Percentiles rank a stretch among this genome's conserved stretches.
These are phyloP conservation scores for Chelon labrosus DNA, from an alignment of 2,797 vertebrate species.

Conservation along the genomic window DNA sequence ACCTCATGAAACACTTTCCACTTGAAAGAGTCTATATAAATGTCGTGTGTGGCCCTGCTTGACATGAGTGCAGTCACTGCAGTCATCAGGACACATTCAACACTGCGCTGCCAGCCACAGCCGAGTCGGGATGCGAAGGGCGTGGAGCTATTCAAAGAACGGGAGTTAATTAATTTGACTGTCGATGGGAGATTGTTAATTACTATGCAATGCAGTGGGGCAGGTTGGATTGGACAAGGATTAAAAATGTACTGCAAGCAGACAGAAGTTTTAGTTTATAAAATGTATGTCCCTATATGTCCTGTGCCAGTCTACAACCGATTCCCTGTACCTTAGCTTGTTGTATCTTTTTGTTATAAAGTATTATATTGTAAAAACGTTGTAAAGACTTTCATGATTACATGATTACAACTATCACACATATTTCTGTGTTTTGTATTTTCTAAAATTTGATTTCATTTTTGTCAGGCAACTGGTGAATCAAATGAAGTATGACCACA, in stretches of 20 bases:
- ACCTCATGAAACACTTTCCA: conserved; percentile 5
- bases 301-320: background rate
- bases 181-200: conserved; percentile 75
- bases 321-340: background rate
- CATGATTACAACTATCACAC: no score
- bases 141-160: conserved; percentile 69
- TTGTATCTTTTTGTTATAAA: no score
- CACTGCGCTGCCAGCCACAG: conserved; percentile 69
- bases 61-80: conserved; percentile 37
- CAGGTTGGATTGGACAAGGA: conserved; percentile 5
- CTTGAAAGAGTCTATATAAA: conserved; percentile 17
- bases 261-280: conserved; percentile 19
- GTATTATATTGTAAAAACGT: no score
- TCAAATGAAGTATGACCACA: background rate
- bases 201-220: conserved; percentile 43
- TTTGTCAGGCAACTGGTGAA: no score
- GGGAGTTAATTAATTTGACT: conserved; percentile 72
- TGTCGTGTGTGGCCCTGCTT: conserved; percentile 15
- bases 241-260: conserved; percentile 29
- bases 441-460: no score
- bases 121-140: conserved; percentile 47
- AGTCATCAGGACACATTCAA: conserved; percentile 68
- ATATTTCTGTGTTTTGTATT: no score
- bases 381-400: no score
- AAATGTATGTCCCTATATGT: conserved; percentile 13